phyloP scores from a whole-genome alignment of 2,888 invertebrate species.

The Chrysolina oricalcia region DNA sequence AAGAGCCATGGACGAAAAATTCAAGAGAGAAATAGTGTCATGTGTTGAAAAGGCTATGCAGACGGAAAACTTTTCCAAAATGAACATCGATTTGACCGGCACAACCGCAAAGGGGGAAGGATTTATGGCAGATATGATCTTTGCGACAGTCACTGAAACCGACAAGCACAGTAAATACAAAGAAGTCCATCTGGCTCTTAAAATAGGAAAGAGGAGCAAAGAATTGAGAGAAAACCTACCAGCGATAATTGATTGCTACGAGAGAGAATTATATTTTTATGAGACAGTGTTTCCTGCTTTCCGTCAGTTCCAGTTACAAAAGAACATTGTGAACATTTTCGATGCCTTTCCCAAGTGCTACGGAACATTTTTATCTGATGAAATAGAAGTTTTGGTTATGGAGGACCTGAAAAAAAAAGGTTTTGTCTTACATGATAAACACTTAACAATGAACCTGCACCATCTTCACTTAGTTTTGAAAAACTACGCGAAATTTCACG shows the following conservation, averaged over 20 bases:
- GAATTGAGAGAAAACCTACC: no score
- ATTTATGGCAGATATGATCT: constrained; percentile 46
- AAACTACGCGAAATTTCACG: no score
- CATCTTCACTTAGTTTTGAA: no score
- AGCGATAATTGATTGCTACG: no score
- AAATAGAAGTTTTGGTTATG: constrained; percentile 39
- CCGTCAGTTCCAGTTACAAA: constrained; percentile 39
- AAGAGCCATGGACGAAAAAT: background rate
- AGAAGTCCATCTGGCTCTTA: background rate
- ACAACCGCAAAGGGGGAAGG: constrained; percentile 43
- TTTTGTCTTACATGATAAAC: constrained; percentile 15
- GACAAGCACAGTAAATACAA: constrained; percentile 3
- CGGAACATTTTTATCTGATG: background rate
- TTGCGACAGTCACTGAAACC: constrained; percentile 40
- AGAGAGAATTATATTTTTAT: no score
- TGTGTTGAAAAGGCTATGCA: background rate
- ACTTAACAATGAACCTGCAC: no score
- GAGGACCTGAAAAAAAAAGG: constrained; percentile 42
- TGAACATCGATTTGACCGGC: background rate
- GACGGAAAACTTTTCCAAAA: background rate
- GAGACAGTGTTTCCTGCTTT: constrained; percentile 40
- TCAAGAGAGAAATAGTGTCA: background rate
- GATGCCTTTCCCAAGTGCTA: background rate
- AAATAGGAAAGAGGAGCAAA: no score
- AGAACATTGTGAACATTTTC: constrained; percentile 20